phyloP scores from a whole-genome alignment of 2,113 vertebrate genomes.

The Eira barbara region DNA sequence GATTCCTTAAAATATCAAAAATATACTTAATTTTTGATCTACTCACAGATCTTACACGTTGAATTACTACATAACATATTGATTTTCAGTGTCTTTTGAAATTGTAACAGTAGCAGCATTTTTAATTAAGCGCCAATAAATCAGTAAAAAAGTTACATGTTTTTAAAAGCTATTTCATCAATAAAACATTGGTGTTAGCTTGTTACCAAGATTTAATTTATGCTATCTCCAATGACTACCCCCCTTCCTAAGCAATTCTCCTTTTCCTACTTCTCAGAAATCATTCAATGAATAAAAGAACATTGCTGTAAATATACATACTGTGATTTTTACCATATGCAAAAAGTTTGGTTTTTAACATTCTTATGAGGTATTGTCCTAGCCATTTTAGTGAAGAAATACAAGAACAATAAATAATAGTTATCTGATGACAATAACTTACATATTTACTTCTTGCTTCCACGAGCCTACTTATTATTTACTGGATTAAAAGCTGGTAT shows the following conservation, averaged over 20 bases:
- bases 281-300: not conserved
- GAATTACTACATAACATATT: not conserved
- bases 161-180: not conserved
- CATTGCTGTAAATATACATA: not conserved
- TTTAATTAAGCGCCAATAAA: conserved; percentile 2
- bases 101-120: not conserved
- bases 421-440: not conserved
- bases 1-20: conserved; percentile 18
- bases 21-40: not conserved
- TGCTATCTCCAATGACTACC: not conserved
- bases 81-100: conserved; percentile 11
- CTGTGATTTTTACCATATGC: not conserved
- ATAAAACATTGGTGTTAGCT: not conserved
- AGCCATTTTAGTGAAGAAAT: not conserved
- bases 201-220: not conserved
- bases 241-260: not conserved
- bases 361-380: not conserved
- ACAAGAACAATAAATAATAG: not conserved
- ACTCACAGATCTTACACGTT: not conserved
- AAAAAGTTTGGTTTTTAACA: not conserved
- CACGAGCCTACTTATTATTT: not conserved
- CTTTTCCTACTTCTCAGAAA: not conserved
- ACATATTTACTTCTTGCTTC: not conserved
- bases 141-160: not conserved
- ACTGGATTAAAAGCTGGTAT: not conserved